Evolutionary conservation across 2,113 vertebrate genomes (phyloP), one percentile per base, ranked within the genome.

Genomic region (Numida meleagris): DNA sequence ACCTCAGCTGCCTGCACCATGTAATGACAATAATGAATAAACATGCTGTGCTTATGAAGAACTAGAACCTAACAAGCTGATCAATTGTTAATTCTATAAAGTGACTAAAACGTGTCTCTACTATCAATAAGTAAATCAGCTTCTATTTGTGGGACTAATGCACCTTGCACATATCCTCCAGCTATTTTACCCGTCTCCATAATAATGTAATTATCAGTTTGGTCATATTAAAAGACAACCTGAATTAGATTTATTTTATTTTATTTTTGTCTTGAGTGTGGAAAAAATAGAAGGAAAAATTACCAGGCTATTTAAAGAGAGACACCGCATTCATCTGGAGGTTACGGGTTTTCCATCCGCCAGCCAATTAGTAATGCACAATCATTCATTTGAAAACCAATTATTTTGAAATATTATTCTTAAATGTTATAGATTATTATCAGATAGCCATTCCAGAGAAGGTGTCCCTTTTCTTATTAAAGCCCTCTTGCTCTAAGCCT

Each of bases 51-150:
- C 94, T 97, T 98, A 97, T 96, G 97, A 98, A 96, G 98, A 94
- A 91, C 94, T 95, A 79, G 18, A 86, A 93, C 89, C 90, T 98
- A 96, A 96, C 95, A 95, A 97, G 95, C 97, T 98, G 98, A 99
- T 99, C 98, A 98, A 98, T 98, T 98, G 98, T 98, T 98, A 98
- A 99, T 99, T 99, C 98, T 98, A 98, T 97, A 98, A 98, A 99
- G 98, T 98, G 98, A 98, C 95, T 97, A 98, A 98, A 98, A 98
- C 95, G 95, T 98, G 98, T 98, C 98, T 98, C 97, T 96, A 94
- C 98, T 98, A 97, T 98, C 98, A 98, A 98, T 98, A 98, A 98
- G 97, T 98, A 97, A 98, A 99, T 98, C 98, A 98, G 98, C 97
- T 98, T 98, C 97, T 98, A 96, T 98, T 96, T 97, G 96, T 73